Conservation (phyloP, 2,113 vertebrate genomes). For the Emberiza fucata region DNA sequence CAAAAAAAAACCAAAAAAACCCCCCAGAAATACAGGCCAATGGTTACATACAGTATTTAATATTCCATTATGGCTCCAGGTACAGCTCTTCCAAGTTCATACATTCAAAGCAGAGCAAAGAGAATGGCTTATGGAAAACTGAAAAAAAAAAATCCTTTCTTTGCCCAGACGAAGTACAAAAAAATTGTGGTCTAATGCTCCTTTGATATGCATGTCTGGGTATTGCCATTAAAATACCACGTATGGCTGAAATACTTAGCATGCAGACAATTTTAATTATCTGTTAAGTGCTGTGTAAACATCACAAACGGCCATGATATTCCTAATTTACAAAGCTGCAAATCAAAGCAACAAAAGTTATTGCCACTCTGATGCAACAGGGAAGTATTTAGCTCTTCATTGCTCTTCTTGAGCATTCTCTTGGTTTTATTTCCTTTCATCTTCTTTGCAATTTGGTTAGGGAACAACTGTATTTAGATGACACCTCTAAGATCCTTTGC, state of each 20-base stretch:
- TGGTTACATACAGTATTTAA: not conserved
- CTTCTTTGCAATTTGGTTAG: not conserved
- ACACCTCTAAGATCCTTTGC: not conserved
- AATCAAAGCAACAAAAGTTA: slow-evolving; percentile 43
- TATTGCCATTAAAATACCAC: not conserved
- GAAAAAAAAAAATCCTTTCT: not conserved
- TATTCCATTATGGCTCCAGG: not conserved
- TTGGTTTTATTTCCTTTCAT: slow-evolving; percentile 22
- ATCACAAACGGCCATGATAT: slow-evolving; percentile 12
- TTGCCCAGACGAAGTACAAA: not conserved
- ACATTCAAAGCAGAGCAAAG: not conserved
- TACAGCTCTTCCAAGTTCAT: not conserved
- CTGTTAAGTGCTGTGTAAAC: slow-evolving; percentile 16
- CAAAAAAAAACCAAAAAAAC: not conserved
- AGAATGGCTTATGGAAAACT: not conserved
- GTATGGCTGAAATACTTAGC: not conserved
- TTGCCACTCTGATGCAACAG: not conserved
- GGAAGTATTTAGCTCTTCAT: not conserved
- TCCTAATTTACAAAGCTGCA: slow-evolving; percentile 47
- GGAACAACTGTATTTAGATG: not conserved
- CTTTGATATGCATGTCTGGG: not conserved
- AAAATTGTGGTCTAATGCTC: not conserved
- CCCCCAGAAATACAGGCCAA: not conserved
- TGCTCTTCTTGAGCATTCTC: slow-evolving; percentile 13
- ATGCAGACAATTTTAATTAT: slow-evolving; percentile 21